Conservation (phyloP, 2,797 vertebrate species). For the Philypnodon macrostomus region DNA sequence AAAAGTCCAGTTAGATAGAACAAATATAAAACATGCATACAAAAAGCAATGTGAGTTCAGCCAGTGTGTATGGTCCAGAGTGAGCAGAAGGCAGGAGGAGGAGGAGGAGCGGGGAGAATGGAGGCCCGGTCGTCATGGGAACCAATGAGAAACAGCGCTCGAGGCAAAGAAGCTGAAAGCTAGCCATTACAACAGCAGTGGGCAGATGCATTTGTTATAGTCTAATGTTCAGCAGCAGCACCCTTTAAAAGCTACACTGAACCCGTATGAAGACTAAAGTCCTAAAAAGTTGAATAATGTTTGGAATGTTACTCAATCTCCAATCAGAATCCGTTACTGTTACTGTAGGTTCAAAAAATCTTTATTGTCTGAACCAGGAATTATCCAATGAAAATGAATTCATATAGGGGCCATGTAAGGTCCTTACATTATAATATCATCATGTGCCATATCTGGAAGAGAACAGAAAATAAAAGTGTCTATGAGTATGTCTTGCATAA, state of each 20-base stretch:
- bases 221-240: conserved; percentile 49
- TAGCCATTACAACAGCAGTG: conserved; percentile 63
- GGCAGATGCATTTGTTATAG: conserved; percentile 63
- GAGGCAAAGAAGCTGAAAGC: conserved; percentile 63
- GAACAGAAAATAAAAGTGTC: neutral
- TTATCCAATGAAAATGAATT: conserved; percentile 46
- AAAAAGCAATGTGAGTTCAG: conserved; percentile 38
- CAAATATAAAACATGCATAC: conserved; percentile 25
- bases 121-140: conserved; percentile 73
- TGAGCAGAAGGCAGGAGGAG: conserved; percentile 59
- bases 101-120: conserved; percentile 58
- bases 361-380: conserved; percentile 37
- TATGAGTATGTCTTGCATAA: neutral
- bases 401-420: conserved; percentile 32
- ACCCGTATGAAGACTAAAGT: conserved; percentile 15
- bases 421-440: neutral
- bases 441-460: neutral
- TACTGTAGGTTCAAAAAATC: conserved; percentile 25
- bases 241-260: conserved; percentile 30
- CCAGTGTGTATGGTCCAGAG: conserved; percentile 43
- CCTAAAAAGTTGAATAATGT: conserved; percentile 29
- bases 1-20: conserved; percentile 32
- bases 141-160: conserved; percentile 64
- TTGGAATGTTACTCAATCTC: conserved; percentile 39
- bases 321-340: conserved; percentile 27